A percentile compares a stretch with the other conserved stretches of the same genome.
These are phyloP conservation scores for Rosalia funebris DNA, from an alignment of 2,888 invertebrate genomes.

Conservation along the genomic window DNA sequence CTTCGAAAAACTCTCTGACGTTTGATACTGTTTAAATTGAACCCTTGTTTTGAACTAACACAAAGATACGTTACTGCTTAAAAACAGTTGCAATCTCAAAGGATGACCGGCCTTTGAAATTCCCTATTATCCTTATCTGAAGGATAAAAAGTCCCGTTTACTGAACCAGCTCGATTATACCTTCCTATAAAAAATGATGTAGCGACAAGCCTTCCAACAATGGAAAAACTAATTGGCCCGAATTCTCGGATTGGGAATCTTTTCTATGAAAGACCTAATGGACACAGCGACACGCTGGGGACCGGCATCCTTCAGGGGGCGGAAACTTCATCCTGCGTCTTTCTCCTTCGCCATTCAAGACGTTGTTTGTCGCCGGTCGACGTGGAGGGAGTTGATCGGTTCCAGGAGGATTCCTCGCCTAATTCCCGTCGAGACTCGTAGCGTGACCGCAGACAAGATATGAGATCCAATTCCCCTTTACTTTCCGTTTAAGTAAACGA, in stretches of 20 bases:
- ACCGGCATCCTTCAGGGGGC: background rate
- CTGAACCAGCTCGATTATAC: background rate
- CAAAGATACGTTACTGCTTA: too few relatives aligned
- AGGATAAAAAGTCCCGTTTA: too few relatives aligned
- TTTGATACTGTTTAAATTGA: background rate
- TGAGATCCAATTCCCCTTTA: conserved; percentile 5
- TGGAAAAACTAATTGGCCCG: conserved; percentile 17
- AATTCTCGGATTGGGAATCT: conserved; percentile 15
- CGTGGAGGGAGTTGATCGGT: conserved; percentile 4
- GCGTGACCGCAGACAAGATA: conserved; percentile 15
- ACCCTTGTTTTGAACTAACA: background rate
- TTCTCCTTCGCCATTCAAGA: background rate
- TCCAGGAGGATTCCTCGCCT: background rate
- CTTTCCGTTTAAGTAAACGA: background rate
- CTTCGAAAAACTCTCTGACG: too few relatives aligned
- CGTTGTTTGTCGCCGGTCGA: background rate
- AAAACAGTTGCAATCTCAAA: too few relatives aligned
- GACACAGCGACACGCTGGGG: conserved; percentile 15
- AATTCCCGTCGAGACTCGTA: conserved; percentile 3
- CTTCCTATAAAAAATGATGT: conserved; percentile 1
- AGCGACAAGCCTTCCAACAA: conserved; percentile 16
- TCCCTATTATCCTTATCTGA: too few relatives aligned
- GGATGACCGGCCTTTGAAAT: too few relatives aligned
- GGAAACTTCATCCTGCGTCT: background rate
- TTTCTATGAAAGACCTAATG: conserved; percentile 11